Conservation (phyloP, 2,797 vertebrate species). For the Arrhamphus sclerolepis region DNA sequence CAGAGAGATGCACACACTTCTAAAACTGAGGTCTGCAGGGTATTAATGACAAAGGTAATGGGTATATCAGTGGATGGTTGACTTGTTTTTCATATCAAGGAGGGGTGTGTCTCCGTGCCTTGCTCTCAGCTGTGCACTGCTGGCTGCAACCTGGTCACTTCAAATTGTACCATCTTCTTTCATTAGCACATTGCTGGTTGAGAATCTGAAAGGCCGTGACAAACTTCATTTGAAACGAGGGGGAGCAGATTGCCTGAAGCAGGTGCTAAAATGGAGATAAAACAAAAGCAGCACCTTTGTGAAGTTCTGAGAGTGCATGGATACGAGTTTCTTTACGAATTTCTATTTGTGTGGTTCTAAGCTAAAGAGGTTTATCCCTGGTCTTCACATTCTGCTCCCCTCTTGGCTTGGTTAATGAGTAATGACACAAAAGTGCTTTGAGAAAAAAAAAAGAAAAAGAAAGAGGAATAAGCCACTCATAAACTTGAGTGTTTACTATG, state of each 20-base stretch:
- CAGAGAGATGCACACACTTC: constrained; percentile 86
- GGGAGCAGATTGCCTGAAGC: constrained; percentile 93
- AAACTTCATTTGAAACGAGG: constrained; percentile 96
- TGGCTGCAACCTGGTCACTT: constrained; percentile 94
- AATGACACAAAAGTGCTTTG: constrained; percentile 72
- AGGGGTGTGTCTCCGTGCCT: constrained; percentile 60
- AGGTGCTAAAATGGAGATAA: constrained; percentile 93
- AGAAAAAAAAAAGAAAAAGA: constrained; percentile 15
- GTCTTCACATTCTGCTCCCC: constrained; percentile 70
- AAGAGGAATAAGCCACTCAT: constrained; percentile 40
- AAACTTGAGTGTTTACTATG: constrained; percentile 57
- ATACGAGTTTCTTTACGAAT: constrained; percentile 39
- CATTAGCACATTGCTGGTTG: constrained; percentile 90
- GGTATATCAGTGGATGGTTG: constrained; percentile 90
- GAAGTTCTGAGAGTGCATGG: constrained; percentile 46
- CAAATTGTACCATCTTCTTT: constrained; percentile 99
- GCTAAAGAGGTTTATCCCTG: constrained; percentile 43
- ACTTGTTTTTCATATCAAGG: constrained; percentile 84
- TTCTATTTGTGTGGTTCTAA: constrained; percentile 49
- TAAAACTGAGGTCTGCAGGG: constrained; percentile 81
- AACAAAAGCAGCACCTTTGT: constrained; percentile 83
- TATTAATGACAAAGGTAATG: constrained; percentile 96
- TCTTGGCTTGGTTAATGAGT: constrained; percentile 68
- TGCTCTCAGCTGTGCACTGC: constrained; percentile 91
- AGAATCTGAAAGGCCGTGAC: constrained; percentile 97